Conservation (phyloP, 2,888 invertebrate species). For the Hydropsyche betteni region DNA sequence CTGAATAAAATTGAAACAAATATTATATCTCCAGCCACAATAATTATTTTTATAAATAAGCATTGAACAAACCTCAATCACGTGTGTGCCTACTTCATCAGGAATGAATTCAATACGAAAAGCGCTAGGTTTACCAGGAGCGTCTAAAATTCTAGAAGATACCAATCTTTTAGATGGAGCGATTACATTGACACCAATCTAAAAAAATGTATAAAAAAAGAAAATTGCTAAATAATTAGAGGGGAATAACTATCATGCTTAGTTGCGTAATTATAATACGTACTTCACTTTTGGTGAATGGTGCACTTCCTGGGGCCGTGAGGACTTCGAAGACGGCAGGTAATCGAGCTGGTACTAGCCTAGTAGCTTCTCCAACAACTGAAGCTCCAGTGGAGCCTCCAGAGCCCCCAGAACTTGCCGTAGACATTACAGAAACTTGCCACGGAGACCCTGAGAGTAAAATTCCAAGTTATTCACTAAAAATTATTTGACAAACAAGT, state of each 20-base stretch:
- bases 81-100: constrained; percentile 92
- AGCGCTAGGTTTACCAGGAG: constrained; percentile 79
- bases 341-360: constrained; percentile 89
- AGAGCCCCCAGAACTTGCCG: constrained; percentile 60
- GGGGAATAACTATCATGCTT: neutral
- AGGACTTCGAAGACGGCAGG: constrained; percentile 90
- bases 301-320: constrained; percentile 66
- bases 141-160: constrained; percentile 83
- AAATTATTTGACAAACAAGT: too few species aligned
- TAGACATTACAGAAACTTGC: constrained; percentile 90
- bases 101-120: constrained; percentile 93
- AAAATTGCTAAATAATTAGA: neutral
- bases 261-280: constrained; percentile 15
- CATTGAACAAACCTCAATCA: constrained; percentile 80
- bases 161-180: constrained; percentile 87
- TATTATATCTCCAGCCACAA: neutral
- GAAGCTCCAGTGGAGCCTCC: constrained; percentile 71
- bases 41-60: neutral
- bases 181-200: constrained; percentile 74
- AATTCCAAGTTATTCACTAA: neutral
- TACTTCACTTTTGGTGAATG: constrained; percentile 64
- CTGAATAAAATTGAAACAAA: constrained; percentile 53
- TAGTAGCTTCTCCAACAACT: constrained; percentile 86
- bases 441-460: constrained; percentile 84
- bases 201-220: constrained; percentile 35